Evolutionary conservation across 2,888 invertebrate genomes (phyloP), one percentile per base, ranked within the genome.

Genomic region (Synanthedon andrenaeformis): DNA sequence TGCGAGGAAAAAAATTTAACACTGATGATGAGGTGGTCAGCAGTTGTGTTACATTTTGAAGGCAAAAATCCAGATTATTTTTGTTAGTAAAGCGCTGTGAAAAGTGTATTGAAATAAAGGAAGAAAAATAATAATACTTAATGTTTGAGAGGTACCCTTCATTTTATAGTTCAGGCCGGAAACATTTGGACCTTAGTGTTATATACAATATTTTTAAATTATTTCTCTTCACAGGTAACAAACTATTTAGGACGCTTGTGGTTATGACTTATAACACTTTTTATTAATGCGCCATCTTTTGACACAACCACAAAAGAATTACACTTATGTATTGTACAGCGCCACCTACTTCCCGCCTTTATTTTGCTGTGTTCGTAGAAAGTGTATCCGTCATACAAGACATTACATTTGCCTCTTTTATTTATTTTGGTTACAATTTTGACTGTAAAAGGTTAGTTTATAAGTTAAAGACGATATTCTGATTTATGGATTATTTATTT

Each of bases 321-420:
- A 42, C 57, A 57, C 10, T 41, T 35, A 14, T 41, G n/a, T 6
- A 42, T n/a, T 4, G 52, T 52, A 28, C 52, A 52, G 11, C 52
- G 8, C 42, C 42, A 52, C 13, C 28, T 42, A 12, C 17, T 11
- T 14, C 45, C 52, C 12, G 5, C 19, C 10, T 23, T 42, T 3
- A 52, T 5, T 13, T 8, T 23, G 12, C 10, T 45, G 42, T 52
- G 52, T 3, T n/a, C 42, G 19, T 42, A 42, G n/a, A 19, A 52
- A 10, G 52, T 52, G 52, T 41, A 52, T 4, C 60, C 58, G 19
- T 56, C 54, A 23, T 51, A 42, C 60, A 61, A 58, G 14, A 60
- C 42, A 41, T 51, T 61, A 3, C 8, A 8, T 28, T 28, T 28
- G 8, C 28, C 28, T 28, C 56, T 58, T 52, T n/a, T 49, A 12